Base-by-base conservation (phyloP, 2,113 vertebrate species). In the Tiliqua scincoides region DNA sequence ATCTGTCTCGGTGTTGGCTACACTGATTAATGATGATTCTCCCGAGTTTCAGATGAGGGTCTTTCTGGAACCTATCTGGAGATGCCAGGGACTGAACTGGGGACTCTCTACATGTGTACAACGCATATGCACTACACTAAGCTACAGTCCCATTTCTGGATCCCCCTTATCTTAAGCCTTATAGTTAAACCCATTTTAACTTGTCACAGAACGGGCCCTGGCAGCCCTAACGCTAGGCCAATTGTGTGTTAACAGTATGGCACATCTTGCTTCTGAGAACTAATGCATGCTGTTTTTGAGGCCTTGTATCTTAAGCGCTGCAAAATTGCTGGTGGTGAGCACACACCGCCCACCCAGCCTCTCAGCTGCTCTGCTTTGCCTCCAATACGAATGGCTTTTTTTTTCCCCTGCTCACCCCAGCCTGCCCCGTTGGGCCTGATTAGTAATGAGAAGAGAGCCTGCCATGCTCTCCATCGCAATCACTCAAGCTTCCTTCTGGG, bases 401-500 rank as follows among this genome's bases (percentile, higher is more conserved):
- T 77, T 77, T 83, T 82, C 65, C 68, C 5, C 48, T 37, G 54
- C 23, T 79, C 67, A 79, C 76, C 18, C 80, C 81, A 90, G 62
- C 73, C 88, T 88, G 35, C 82, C 88, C 88, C 48, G 79, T 83
- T 70, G 87, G 70, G 87, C 87, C 85, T 79, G 84, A 91, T 89
- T 79, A 90, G 89, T 88, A 88, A 73, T 48, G 91, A 93, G 79
- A 32, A 57, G 82, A 73, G 68, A 15, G 63, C 86, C 20, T 6
- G 78, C 88, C 79, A 91, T 91, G 76, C 88, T 85, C 89, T 87
- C 92, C 82, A 93, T 94, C 89, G 90, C 92, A 78, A 91, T 80
- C 90, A 76, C 32, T 88, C 89, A 83, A 84, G 90, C 90, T 93
- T 83, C 89, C 93, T 94, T 94, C 93, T 91, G 91, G 95, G 94